Evolutionary conservation across 2,888 invertebrate species (phyloP).

Genomic region (Chalcosyrphus nemorum): DNA sequence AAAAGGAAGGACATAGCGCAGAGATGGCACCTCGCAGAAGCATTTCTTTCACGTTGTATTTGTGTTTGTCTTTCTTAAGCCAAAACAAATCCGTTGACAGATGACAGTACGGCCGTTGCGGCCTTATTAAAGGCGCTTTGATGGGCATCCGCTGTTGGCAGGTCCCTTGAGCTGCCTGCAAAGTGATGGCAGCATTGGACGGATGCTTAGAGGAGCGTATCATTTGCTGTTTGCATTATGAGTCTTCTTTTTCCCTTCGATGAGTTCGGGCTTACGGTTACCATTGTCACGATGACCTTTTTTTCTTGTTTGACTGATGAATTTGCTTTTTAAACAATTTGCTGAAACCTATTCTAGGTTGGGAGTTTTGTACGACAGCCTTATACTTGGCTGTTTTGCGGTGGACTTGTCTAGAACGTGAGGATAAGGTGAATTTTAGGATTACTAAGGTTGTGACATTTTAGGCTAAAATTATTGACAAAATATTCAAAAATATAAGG

Average conservation of each 20-base stretch:
- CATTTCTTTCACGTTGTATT: constrained; percentile 29
- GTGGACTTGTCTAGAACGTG: background rate
- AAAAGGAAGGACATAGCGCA: background rate
- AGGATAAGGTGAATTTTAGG: background rate
- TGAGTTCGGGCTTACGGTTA: background rate
- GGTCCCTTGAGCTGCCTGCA: constrained; percentile 49
- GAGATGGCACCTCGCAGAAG: constrained; percentile 56
- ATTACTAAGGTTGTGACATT: no score
- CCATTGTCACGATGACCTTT: constrained; percentile 24
- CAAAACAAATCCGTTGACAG: constrained; percentile 69
- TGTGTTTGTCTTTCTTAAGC: constrained; percentile 50
- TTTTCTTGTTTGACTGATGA: constrained; percentile 20
- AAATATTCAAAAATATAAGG: no score
- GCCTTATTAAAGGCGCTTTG: constrained; percentile 67
- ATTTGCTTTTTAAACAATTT: constrained; percentile 1
- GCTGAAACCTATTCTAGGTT: background rate
- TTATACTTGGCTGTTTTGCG: background rate
- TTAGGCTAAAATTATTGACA: no score
- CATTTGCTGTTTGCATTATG: constrained; percentile 43
- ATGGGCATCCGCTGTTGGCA: constrained; percentile 65
- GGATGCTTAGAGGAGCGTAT: constrained; percentile 34
- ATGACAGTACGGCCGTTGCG: constrained; percentile 63
- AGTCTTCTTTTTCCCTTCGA: constrained; percentile 33
- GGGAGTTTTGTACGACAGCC: background rate
- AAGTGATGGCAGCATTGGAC: constrained; percentile 16